Evolutionary conservation across 2,888 invertebrate species (phyloP).

Genomic region (Scaptomyza parva): DNA sequence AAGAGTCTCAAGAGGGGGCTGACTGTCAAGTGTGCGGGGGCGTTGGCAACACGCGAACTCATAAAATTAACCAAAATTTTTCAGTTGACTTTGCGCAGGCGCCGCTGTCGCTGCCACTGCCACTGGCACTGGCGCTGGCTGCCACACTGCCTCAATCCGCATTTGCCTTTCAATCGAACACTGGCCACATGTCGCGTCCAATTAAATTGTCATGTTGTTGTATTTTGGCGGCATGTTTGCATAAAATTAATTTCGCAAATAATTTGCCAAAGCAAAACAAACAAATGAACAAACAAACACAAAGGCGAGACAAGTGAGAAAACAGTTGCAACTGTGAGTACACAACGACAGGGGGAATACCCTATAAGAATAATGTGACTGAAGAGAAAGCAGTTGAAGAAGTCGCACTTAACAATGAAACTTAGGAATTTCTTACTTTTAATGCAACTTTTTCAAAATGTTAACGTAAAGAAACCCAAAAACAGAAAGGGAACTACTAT

Average conservation of each 20-base stretch:
- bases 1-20: not conserved
- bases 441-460: too few relatives aligned
- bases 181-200: slow-evolving; percentile 78
- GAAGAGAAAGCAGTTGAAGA: not conserved
- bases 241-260: slow-evolving; percentile 80
- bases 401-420: not conserved
- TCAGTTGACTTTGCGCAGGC: slow-evolving; percentile 61
- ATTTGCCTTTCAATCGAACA: slow-evolving; percentile 37
- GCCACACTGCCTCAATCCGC: slow-evolving; percentile 9
- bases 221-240: slow-evolving; percentile 80
- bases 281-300: slow-evolving; percentile 55
- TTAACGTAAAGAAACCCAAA: too few relatives aligned
- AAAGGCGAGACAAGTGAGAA: slow-evolving; percentile 45
- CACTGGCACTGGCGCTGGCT: slow-evolving; percentile 3
- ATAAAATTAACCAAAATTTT: slow-evolving; percentile 75
- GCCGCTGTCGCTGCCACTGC: slow-evolving; percentile 50
- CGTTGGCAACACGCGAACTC: slow-evolving; percentile 70
- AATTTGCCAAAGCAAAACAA: slow-evolving; percentile 75
- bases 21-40: slow-evolving; percentile 54
- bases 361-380: not conserved
- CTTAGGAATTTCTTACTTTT: too few relatives aligned
- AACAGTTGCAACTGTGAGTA: slow-evolving; percentile 1
- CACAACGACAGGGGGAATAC: slow-evolving; percentile 20
- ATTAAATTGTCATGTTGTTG: slow-evolving; percentile 81
- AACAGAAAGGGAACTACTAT: too few relatives aligned